Evolutionary conservation across 2,113 vertebrate species (phyloP), one percentile per base, ranked within the genome.

Genomic region (Xyliphius kryptos): DNA sequence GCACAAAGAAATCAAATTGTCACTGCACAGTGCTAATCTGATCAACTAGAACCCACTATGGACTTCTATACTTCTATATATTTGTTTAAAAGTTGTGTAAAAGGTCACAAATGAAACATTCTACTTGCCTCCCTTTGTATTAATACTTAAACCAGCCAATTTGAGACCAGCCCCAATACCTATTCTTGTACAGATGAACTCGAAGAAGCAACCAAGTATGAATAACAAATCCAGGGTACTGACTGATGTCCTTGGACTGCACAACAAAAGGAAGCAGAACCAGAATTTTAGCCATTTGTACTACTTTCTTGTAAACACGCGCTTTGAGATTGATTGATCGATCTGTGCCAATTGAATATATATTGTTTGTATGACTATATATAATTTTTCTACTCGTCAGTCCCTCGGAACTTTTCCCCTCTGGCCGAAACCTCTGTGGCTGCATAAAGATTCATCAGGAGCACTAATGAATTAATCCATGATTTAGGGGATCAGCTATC

Each of bases 401-500:
- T 37, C 36, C 44, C 40, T 51, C n/a, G 36, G 74, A 7, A 12
- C 55, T 51, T 38, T 52, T 53, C 69, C 52, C 65, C 70, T 70
- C 52, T 69, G 66, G 69, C n/a, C 36, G 43, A 72, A 73, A 80
- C 73, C 74, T 81, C 78, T 78, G 59, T 38, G 49, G 74, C 38
- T 20, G 63, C 63, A 68, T 59, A 63, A 49, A 69, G 62, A 41
- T 41, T 15, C 58, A 54, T 66, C 68, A 70, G 67, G 53, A 77
- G 38, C 50, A 73, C 75, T 80, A 81, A 83, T 76, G 72, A 79
- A 75, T 65, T 74, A 76, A 81, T 75, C 74, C 70, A 63, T 80
- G 69, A 79, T 79, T 83, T 77, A 85, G 83, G 82, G 87, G 75
- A 73, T 53, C 82, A 89, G 83, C 84, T 81, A 84, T 85, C 48